Evolutionary conservation across 1,140 invertebrate species (phyloP).

Genomic region (Latrodectus geometricus): DNA sequence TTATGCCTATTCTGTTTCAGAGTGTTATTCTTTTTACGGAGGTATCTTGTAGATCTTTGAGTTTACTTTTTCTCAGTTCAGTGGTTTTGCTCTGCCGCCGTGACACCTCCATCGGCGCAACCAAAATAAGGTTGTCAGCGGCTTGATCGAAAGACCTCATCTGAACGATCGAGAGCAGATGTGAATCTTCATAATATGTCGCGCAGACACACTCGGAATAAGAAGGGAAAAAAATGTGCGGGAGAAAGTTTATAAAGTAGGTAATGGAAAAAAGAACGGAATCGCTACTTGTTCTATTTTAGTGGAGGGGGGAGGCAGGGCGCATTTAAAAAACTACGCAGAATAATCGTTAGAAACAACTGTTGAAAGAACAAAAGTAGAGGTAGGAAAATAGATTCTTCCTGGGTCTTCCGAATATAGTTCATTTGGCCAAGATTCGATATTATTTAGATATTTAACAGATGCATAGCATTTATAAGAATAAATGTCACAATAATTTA

Average conservation of each 20-base stretch:
- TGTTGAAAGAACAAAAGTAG: conserved; percentile 59
- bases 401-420: conserved; percentile 53
- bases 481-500: background rate
- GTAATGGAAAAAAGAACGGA: background rate
- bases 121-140: conserved; percentile 1
- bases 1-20: conserved; percentile 4
- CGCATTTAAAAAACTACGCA: conserved; percentile 44
- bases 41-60: conserved; percentile 10
- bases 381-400: conserved; percentile 57
- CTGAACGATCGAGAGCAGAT: conserved; percentile 19
- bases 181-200: background rate
- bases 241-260: background rate
- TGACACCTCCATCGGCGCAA: background rate
- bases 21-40: background rate
- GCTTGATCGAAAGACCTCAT: conserved; percentile 9
- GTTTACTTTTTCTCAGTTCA: background rate
- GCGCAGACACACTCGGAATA: background rate
- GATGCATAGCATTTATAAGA: background rate
- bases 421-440: conserved; percentile 44
- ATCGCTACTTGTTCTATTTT: conserved; percentile 29
- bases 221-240: background rate
- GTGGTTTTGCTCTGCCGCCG: background rate
- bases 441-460: conserved; percentile 9
- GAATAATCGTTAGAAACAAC: conserved; percentile 35
- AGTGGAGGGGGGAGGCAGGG: background rate